Evolutionary conservation across 1,140 invertebrate species (phyloP), one percentile per base, ranked within the genome.

Genomic region (Anastrepha obliqua): DNA sequence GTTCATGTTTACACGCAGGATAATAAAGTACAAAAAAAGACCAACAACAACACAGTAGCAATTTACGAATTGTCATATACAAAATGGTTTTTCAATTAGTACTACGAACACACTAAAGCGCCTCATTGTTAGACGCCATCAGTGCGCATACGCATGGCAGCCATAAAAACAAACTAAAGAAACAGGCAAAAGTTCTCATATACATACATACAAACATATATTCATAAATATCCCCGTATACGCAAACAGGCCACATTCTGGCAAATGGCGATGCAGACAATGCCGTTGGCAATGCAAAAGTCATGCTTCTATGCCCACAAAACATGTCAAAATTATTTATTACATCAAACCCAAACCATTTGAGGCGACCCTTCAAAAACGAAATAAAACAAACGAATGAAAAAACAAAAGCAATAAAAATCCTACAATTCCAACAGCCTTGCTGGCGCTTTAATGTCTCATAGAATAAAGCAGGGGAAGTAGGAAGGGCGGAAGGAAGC

Each of bases 291-390:
- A 62, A 62, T 81, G 74, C 74, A 78, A 87, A 87, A 87, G 87
- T 87, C 87, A 87, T 67, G 87, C 64, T 78, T 67, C 67, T 67
- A 87, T 87, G 67, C 87, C 59, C 87, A 81, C 65, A 58, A 87
- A 62, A 87, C 65, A 87, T 87, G 87, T 87, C 87, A 87, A 87
- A 87, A 87, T 87, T 87, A 87, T 87, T 87, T 87, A 87, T 87
- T 81, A 81, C 87, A 81, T 78, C 60, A 81, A 81, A 55, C 74
- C 74, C 74, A 81, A 58, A 58, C n/a, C 74, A 51, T 81, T 81
- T 55, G 4, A 8, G 74, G n/a, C 74, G 74, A 81, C 47, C 74
- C 74, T 47, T 81, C n/a, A 6, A 62, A 6, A 62, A 62, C 13
- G 15, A 62, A 62, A 62, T 13, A 62, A 15, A 62, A 17, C 17